Percentiles rank a stretch among this genome's conserved stretches.
Evolutionary conservation across 2,113 vertebrate species (phyloP).

Genomic region (Emydura subglobosa): DNA sequence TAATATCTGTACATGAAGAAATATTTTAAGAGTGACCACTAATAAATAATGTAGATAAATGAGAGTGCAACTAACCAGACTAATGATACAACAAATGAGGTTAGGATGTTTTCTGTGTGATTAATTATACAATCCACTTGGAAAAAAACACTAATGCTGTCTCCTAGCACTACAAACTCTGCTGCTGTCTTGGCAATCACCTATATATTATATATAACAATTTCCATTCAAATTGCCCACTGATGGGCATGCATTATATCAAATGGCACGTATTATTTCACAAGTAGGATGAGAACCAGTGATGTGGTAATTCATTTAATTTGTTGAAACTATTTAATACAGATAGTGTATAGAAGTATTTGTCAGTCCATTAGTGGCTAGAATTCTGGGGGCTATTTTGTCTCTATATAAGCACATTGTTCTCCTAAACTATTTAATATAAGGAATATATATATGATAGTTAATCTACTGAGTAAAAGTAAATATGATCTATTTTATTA

Average conservation of each 20-base stretch:
- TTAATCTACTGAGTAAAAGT: conserved; percentile 26
- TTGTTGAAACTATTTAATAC: conserved; percentile 61
- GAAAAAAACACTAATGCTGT: not conserved
- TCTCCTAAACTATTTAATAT: conserved; percentile 35
- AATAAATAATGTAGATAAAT: not conserved
- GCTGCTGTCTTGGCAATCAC: not conserved
- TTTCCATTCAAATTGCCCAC: conserved; percentile 6
- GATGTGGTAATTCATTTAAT: conserved; percentile 55
- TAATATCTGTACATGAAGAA: not conserved
- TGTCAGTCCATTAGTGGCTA: conserved; percentile 48
- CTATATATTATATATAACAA: not conserved
- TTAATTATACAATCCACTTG: not conserved
- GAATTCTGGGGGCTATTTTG: conserved; percentile 16
- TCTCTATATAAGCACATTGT: conserved; percentile 7
- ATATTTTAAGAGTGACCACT: not conserved
- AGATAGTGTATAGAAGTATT: conserved; percentile 4
- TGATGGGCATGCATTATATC: conserved; percentile 9
- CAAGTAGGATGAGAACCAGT: conserved; percentile 23
- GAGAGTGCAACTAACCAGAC: not conserved
- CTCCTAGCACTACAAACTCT: not conserved
- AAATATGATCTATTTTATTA: conserved; percentile 14
- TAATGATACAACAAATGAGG: not conserved
- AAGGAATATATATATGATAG: not conserved
- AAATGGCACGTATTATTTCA: conserved; percentile 51
- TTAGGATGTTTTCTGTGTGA: not conserved